A percentile compares a stretch with the other conserved stretches of the same genome.
phyloP scores from a whole-genome alignment of 2,888 invertebrate genomes.

The Podotricha telesiphe region DNA sequence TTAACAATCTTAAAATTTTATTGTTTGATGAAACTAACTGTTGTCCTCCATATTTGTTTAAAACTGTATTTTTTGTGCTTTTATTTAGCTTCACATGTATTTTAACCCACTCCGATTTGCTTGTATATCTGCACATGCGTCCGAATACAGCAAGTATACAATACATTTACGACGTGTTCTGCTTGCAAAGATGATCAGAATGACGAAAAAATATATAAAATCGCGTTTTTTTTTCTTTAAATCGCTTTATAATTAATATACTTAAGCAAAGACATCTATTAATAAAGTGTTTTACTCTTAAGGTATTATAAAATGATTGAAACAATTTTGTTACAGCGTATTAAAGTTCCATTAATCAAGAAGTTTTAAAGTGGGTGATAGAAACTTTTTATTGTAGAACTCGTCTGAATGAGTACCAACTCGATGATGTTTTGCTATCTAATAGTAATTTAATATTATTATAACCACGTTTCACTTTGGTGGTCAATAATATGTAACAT shows the following conservation, averaged over 20 bases:
- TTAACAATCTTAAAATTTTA: neutral
- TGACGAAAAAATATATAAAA: too few relatives aligned
- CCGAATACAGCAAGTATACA: too few relatives aligned
- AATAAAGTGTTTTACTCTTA: too few relatives aligned
- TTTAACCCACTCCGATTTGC: neutral
- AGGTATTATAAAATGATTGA: neutral
- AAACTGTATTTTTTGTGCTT: neutral
- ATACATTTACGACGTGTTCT: too few relatives aligned
- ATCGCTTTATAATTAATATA: too few relatives aligned
- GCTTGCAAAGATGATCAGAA: too few relatives aligned
- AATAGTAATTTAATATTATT: constrained; percentile 2
- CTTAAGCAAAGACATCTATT: too few relatives aligned
- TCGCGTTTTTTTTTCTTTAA: too few relatives aligned
- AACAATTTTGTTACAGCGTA: neutral
- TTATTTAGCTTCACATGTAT: neutral
- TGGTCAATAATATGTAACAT: neutral
- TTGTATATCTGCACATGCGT: too few relatives aligned
- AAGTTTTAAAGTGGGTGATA: neutral
- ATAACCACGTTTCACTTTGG: neutral
- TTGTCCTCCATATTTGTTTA: neutral
- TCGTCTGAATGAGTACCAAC: neutral
- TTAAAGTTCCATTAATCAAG: neutral
- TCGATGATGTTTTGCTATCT: neutral
- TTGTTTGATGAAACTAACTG: neutral
- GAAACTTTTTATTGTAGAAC: constrained; percentile 1